Percentiles rank a stretch among this genome's conserved stretches.
These are phyloP conservation scores for Coremacera marginata DNA, from an alignment of 2,888 invertebrate genomes.

Conservation along the genomic window DNA sequence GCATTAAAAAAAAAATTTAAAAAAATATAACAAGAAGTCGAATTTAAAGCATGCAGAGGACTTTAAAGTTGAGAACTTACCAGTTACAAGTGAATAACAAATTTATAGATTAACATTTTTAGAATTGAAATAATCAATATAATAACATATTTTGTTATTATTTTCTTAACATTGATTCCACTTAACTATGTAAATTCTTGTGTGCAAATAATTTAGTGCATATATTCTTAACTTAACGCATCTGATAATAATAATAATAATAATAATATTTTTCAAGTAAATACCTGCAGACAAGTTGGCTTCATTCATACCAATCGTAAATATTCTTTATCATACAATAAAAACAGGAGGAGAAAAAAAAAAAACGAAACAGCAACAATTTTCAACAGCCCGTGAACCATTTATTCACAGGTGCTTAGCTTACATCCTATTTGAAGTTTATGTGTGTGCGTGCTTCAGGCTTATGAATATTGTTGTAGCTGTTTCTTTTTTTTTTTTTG, in stretches of 20 bases:
- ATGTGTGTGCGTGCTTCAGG: neutral
- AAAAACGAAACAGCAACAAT: neutral
- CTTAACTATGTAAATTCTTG: no score
- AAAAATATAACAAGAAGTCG: no score
- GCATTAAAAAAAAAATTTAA: no score
- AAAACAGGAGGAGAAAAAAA: neutral
- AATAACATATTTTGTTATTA: no score
- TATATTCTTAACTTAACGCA: constrained; percentile 52
- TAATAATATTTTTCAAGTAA: constrained; percentile 49
- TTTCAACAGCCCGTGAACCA: neutral
- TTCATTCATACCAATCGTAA: constrained; percentile 8
- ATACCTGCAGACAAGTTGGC: constrained; percentile 57
- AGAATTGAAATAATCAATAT: no score
- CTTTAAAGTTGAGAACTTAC: no score
- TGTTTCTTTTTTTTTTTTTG: neutral
- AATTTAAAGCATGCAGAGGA: no score
- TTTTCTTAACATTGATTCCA: no score
- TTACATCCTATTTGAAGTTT: neutral
- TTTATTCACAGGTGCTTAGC: neutral
- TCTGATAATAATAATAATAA: constrained; percentile 56
- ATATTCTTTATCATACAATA: neutral
- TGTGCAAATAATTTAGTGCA: no score
- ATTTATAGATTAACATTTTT: no score
- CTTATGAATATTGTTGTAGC: neutral
- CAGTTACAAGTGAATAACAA: no score